Evolutionary conservation across 2,888 invertebrate species (phyloP), one percentile per base, ranked within the genome.

Genomic region (Euplexia lucipara): DNA sequence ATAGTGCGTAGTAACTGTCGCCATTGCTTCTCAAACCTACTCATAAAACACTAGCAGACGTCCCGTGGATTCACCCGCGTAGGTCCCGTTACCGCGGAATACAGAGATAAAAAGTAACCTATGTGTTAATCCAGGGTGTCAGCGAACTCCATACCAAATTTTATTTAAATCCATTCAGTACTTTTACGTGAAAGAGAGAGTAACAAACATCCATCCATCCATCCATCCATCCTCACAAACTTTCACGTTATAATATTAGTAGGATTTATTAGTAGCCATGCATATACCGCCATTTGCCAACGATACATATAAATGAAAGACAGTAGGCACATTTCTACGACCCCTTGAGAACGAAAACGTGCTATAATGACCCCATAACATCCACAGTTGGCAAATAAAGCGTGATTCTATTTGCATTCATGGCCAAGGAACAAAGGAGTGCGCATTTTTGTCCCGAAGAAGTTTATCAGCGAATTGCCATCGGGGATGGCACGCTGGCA

Each of bases 381-480:
- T 48, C 35, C n/a, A 34, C 59, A 71, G 45, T 69, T 68, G 75
- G 68, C 54, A 68, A 60, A 74, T 74, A 72, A 74, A 52, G 8
- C 51, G 56, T 57, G 59, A 68, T 69, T 69, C 60, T 53, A 69
- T 71, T 71, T 54, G 71, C 75, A 68, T 56, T 49, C 60, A 52
- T 60, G 41, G 44, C 59, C 35, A 22, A 35, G 41, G 70, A 79
- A 60, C 48, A 67, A 61, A 70, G 44, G 41, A 52, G 52, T 62
- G 52, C 39, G 59, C 52, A 65, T 75, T 71, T 71, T 79, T 65
- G 62, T 79, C 61, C 65, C 44, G 47, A 77, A 84, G 83, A 83
- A 84, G 82, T 86, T 87, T 88, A 87, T 87, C 88, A 86, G 82
- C 60, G 83, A 88, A 83, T 84, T 81, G 85, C 85, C 84, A 88